Percentiles rank a stretch among this genome's conserved stretches.
phyloP scores from a whole-genome alignment of 2,113 vertebrate species.

The Gymnobelideus leadbeateri region DNA sequence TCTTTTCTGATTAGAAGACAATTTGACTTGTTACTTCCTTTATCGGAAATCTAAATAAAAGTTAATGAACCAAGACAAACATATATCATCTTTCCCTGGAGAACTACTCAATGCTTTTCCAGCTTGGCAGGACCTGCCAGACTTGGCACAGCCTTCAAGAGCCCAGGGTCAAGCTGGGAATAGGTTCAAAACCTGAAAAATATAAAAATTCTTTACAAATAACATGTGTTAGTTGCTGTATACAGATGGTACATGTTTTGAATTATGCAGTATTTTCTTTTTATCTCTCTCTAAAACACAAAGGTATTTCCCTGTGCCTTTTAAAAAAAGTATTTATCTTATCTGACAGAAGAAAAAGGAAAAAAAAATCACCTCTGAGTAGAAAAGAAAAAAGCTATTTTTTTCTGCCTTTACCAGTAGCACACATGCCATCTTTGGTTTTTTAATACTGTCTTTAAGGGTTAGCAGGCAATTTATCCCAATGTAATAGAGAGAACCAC shows the following conservation, averaged over 20 bases:
- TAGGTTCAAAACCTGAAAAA: slow-evolving; percentile 55
- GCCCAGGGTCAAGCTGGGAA: background rate
- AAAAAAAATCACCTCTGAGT: background rate
- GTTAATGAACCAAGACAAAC: background rate
- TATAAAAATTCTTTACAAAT: slow-evolving; percentile 21
- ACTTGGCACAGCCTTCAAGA: background rate
- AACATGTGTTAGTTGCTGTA: slow-evolving; percentile 49
- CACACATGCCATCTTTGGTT: background rate
- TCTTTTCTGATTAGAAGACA: background rate
- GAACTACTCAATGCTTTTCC: background rate
- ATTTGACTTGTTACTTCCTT: background rate
- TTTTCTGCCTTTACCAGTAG: background rate
- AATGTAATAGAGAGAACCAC: slow-evolving; percentile 32
- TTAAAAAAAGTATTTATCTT: background rate
- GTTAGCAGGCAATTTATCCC: slow-evolving; percentile 22
- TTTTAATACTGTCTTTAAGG: slow-evolving; percentile 38
- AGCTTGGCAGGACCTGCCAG: background rate
- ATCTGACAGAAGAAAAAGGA: slow-evolving; percentile 15
- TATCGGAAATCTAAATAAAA: background rate
- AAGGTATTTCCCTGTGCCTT: slow-evolving; percentile 12
- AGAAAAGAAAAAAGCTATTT: background rate
- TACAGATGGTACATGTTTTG: slow-evolving; percentile 25
- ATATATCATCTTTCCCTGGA: background rate
- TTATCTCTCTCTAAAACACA: slow-evolving; percentile 32
- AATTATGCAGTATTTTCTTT: slow-evolving; percentile 35